Evolutionary conservation across 2,888 invertebrate species (phyloP).

Genomic region (Chaitophorus viminalis): DNA sequence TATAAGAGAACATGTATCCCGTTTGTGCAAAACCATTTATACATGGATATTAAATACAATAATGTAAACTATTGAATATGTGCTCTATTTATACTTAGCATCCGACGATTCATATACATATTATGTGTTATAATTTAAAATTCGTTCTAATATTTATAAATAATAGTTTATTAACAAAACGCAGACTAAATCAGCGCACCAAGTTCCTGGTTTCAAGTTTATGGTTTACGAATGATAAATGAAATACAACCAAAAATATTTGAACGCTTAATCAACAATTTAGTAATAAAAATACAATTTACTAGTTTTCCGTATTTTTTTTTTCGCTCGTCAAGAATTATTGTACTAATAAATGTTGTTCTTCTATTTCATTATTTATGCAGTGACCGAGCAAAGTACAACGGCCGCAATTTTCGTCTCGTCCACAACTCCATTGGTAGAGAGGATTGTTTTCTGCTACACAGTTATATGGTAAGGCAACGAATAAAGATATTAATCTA

Average conservation of each 20-base stretch:
- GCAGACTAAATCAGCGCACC: background rate
- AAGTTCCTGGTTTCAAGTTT: background rate
- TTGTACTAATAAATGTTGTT: background rate
- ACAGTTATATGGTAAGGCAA: background rate
- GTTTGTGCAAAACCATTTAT: no score
- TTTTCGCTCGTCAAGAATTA: background rate
- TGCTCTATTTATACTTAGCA: no score
- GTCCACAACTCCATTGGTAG: background rate
- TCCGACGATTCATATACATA: no score
- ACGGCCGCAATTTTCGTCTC: background rate
- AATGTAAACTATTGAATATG: no score
- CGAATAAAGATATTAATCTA: conserved; percentile 20
- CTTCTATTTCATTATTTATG: background rate
- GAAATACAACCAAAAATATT: background rate
- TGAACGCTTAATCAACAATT: background rate
- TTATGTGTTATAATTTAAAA: no score
- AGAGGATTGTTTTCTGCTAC: background rate
- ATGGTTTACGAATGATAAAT: background rate
- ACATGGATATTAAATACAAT: no score
- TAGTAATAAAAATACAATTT: background rate
- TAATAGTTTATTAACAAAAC: no score
- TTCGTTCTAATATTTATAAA: no score
- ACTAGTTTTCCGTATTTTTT: background rate
- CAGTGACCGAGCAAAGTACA: background rate
- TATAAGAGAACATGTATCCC: no score